Conservation (phyloP, 2,888 invertebrate species). For the Tachina fera region DNA sequence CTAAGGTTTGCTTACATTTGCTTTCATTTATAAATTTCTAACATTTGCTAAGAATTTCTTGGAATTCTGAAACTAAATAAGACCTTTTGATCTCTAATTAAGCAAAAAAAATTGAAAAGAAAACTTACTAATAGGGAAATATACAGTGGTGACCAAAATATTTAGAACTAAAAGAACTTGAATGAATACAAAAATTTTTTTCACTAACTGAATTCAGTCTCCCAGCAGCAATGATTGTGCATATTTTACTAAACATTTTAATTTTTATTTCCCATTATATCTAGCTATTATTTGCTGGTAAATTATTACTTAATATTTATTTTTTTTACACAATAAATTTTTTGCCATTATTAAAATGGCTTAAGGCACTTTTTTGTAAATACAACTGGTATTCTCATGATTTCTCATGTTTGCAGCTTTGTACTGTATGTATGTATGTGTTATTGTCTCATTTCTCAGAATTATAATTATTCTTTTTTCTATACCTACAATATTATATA, state of each 20-base stretch:
- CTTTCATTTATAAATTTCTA: slow-evolving; percentile 1
- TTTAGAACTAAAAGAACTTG: not conserved
- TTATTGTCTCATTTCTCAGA: slow-evolving; percentile 40
- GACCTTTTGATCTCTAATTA: not conserved
- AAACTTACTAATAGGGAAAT: not conserved
- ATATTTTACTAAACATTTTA: slow-evolving; percentile 16
- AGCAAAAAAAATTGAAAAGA: not conserved
- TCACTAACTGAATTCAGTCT: no score
- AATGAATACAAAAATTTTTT: no score
- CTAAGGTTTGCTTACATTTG: slow-evolving; percentile 48
- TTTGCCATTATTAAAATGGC: slow-evolving; percentile 48
- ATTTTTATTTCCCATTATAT: slow-evolving; percentile 28
- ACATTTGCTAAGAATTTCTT: slow-evolving; percentile 26
- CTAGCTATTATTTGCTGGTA: slow-evolving; percentile 24
- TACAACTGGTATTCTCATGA: slow-evolving; percentile 47
- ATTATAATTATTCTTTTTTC: slow-evolving; percentile 7
- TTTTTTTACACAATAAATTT: slow-evolving; percentile 7
- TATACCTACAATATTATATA: no score
- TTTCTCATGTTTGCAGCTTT: not conserved
- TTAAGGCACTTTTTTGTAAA: slow-evolving; percentile 22
- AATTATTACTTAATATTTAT: slow-evolving; percentile 17
- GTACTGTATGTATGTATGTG: not conserved
- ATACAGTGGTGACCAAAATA: not conserved
- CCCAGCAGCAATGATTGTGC: not conserved
- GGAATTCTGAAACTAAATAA: slow-evolving; percentile 38